Percentiles rank a stretch among this genome's conserved stretches.
phyloP scores from a whole-genome alignment of 2,113 vertebrate genomes.

The Atractosteus spatula region DNA sequence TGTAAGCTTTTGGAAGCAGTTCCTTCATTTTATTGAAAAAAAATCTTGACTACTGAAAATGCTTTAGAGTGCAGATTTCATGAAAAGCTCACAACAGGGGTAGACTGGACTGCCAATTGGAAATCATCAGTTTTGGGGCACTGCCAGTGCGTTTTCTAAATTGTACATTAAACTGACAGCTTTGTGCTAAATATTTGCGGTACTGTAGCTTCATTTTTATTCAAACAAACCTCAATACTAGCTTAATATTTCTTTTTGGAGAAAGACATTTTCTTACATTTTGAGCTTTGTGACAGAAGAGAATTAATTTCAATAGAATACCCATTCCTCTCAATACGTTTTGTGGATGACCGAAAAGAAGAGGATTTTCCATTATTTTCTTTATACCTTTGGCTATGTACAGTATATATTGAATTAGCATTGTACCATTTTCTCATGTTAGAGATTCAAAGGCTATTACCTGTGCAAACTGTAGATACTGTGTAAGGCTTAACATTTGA shows the following conservation, averaged over 20 bases:
- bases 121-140: not conserved
- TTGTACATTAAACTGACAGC: conserved; percentile 20
- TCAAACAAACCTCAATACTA: conserved; percentile 5
- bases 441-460: no score
- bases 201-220: not conserved
- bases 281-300: not conserved
- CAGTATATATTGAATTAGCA: no score
- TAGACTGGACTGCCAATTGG: conserved; percentile 10
- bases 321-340: not conserved
- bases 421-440: no score
- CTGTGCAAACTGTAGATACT: no score
- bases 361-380: not conserved
- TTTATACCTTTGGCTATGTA: no score
- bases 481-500: no score
- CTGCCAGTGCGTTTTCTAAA: conserved; percentile 8
- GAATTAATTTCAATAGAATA: not conserved
- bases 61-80: conserved; percentile 12
- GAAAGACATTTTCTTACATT: not conserved
- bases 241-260: not conserved
- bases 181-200: conserved; percentile 6
- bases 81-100: conserved; percentile 15
- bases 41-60: not conserved
- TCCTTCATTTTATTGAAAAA: conserved; percentile 2
- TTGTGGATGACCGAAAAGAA: not conserved
- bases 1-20: not conserved